Conservation (phyloP, 1,140 invertebrate genomes). For the Trichonephila clavata region DNA sequence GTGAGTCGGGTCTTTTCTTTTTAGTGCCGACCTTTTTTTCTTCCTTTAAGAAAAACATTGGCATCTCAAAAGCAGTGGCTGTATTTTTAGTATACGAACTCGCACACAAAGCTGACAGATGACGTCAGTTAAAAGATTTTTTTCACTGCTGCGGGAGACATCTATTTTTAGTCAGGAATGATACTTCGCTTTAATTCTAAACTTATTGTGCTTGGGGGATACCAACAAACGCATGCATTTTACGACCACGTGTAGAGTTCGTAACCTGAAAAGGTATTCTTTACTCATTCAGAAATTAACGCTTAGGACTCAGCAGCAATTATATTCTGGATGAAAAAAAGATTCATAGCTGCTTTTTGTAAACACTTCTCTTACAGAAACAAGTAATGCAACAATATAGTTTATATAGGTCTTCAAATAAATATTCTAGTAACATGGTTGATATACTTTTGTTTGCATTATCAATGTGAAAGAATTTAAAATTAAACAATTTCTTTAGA, state of each 20-base stretch:
- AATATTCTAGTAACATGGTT: too few species aligned
- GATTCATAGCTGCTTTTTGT: too few species aligned
- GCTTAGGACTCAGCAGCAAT: background rate
- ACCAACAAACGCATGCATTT: conserved; percentile 34
- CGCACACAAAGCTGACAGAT: conserved; percentile 33
- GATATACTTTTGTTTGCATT: too few species aligned
- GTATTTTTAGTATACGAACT: conserved; percentile 68
- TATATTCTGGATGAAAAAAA: background rate
- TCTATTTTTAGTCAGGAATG: conserved; percentile 65
- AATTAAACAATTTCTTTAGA: too few species aligned
- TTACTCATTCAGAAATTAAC: background rate
- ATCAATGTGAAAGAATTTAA: too few species aligned
- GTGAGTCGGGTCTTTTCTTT: background rate
- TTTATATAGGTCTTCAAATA: too few species aligned
- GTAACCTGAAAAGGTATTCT: background rate
- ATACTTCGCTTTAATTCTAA: conserved; percentile 62
- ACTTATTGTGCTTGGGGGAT: conserved; percentile 47
- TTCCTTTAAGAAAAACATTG: conserved; percentile 34
- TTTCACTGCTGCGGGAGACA: conserved; percentile 60
- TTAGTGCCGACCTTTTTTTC: background rate
- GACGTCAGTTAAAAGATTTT: conserved; percentile 63
- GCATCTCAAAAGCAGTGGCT: conserved; percentile 44
- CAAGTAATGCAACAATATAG: too few species aligned
- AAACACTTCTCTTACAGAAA: too few species aligned
- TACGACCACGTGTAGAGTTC: background rate